Base-by-base conservation (phyloP, 2,888 invertebrate species). In the Leptura quadrifasciata region DNA sequence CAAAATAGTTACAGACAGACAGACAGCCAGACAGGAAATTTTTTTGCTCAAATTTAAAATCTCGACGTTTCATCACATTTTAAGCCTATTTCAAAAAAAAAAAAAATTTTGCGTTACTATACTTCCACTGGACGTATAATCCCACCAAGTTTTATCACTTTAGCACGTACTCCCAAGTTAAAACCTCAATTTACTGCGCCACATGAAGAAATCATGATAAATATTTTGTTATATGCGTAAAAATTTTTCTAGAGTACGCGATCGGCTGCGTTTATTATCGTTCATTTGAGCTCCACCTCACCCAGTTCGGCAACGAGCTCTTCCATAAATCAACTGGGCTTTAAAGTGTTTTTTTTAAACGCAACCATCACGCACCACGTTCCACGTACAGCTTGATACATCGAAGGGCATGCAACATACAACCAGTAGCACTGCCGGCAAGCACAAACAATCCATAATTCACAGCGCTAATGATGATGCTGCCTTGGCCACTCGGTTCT, bases 401-500 rank as follows among this genome's bases (percentile, higher is more conserved):
- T 85, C 85, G 83, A 82, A 84, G 84, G 84, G 81, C 82, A 82
- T 68, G 68, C 68, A 68, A 72, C 79, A 78, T 74, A 80, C 80
- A 79, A 78, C 82, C 83, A 70, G 70, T 68, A 65, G 74, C 77
- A 78, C 77, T 71, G 69, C 68, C 76, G 73, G 76, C 74, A 77
- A 83, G 81, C 85, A 85, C 88, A 88, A 88, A 88, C 88, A 88
- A 88, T 88, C 88, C 88, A 88, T 88, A 88, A 88, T 88, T 88
- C 88, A 88, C 87, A 83, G 87, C 86, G 86, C 88, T 88, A 88
- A 88, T 88, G 88, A 88, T 88, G 87, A 85, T 86, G 87, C 87
- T 85, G 88, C 87, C 86, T 84, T 84, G 86, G 85, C 87, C 88
- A 87, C 85, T 86, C 85, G 85, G 84, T 85, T 84, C 88, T 88